Base-by-base conservation (phyloP, 2,888 invertebrate species). In the Rotaria socialis region DNA sequence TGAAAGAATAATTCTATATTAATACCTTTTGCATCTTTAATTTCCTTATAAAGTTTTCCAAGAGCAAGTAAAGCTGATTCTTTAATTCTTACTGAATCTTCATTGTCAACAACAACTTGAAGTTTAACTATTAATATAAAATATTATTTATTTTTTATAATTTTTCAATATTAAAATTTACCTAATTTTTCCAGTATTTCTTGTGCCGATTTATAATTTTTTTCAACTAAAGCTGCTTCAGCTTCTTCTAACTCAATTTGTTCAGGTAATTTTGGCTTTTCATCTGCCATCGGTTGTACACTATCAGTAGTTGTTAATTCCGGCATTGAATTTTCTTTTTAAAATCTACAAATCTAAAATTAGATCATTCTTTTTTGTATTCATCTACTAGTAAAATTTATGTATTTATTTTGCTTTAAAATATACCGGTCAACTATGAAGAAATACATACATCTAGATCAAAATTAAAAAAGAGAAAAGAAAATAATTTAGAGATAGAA, bases 51-150 rank as follows among this genome's bases (percentile, higher is more conserved):
- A 88, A 95, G 94, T 91, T 95, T 95, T 85, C 96, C 97, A 89
- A 97, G 93, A 90, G 96, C 95, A 89, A 97, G 93, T 89, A 98
- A 97, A 87, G 95, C 95, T 90, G 96, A 96, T 91, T 98, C 98
- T 91, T 96, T 96, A 88, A 94, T 94, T 89, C 95, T 94, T 91
- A 97, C 95, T 89, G 94, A 94, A 90, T 96, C 96, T 90, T 96
- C 96, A 91, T 96, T 89, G 86, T 89, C 89, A 24, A 88, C 87
- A 80, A 89, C 89, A n/a, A 89, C 88, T 87, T 90, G 89, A 5
- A 35, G 4, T 35, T 67, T 5, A 67, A 35, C 67, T 67, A 67
- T n/a, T 14, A 67, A 14, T 10, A 27, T 22, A n/a, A 27, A 67
- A 67, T 4, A 67, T n/a, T 35, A 8, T 6, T 27, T 67, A 3